Evolutionary conservation across 2,888 invertebrate species (phyloP).

Genomic region (Desoria tigrina): DNA sequence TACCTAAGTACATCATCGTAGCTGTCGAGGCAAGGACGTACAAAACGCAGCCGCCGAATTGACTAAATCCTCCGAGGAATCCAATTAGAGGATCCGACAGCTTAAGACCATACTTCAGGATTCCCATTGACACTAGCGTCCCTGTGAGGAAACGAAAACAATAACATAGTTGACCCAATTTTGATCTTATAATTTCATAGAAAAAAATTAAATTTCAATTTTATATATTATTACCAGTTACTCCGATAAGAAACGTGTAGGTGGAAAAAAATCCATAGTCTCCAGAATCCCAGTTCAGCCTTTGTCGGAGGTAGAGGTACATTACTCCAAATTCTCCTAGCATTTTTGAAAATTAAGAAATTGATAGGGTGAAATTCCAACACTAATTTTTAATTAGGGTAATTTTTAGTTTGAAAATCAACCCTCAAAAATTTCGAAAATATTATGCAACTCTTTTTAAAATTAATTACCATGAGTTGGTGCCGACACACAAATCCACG

Average conservation of each 20-base stretch:
- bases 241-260: conserved; percentile 40
- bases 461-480: conserved; percentile 48
- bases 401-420: too few relatives aligned
- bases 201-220: too few relatives aligned
- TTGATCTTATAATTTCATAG: background rate
- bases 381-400: too few relatives aligned
- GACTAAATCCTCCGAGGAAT: conserved; percentile 79
- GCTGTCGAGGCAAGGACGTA: conserved; percentile 78
- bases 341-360: too few relatives aligned
- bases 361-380: too few relatives aligned
- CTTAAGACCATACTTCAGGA: conserved; percentile 77
- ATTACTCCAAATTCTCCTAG: conserved; percentile 49
- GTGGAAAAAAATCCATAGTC: conserved; percentile 45
- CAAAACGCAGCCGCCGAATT: conserved; percentile 78
- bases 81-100: conserved; percentile 85
- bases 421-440: too few relatives aligned
- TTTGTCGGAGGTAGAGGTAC: conserved; percentile 40
- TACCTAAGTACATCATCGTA: conserved; percentile 79
- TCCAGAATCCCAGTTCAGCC: conserved; percentile 38
- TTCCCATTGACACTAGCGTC: conserved; percentile 66
- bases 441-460: too few relatives aligned
- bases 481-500: conserved; percentile 35
- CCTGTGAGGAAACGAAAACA: conserved; percentile 22
- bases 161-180: background rate
- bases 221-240: too few relatives aligned